Evolutionary conservation across 2,797 vertebrate species (phyloP).

Genomic region (Sebastolobus alascanus): DNA sequence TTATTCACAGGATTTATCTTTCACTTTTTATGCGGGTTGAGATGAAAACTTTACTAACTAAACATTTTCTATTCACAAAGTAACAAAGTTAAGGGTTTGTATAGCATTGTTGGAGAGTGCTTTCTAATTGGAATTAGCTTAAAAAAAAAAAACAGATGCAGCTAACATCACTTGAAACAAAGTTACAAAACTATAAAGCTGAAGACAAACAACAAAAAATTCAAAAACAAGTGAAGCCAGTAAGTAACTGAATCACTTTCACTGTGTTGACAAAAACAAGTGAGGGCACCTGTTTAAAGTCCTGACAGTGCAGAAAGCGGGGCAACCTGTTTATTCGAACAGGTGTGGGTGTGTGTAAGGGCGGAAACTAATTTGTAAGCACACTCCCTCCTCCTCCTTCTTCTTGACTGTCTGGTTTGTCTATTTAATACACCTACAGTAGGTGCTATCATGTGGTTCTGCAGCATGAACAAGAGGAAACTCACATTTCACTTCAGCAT

Average conservation of each 20-base stretch:
- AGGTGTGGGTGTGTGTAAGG: conserved; percentile 30
- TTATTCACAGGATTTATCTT: background rate
- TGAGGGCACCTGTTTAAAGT: conserved; percentile 35
- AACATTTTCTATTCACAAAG: background rate
- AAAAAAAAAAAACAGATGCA: background rate
- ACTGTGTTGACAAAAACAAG: conserved; percentile 3
- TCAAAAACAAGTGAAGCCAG: background rate
- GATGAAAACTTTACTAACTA: background rate
- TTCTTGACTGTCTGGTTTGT: conserved; percentile 64
- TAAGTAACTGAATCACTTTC: conserved; percentile 25
- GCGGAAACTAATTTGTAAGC: conserved; percentile 20
- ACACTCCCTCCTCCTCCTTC: conserved; percentile 12
- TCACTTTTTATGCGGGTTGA: background rate
- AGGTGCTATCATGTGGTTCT: background rate
- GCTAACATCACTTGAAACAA: too few relatives aligned
- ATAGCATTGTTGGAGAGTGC: background rate
- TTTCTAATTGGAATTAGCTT: background rate
- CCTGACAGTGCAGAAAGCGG: conserved; percentile 53
- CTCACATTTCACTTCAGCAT: conserved; percentile 18
- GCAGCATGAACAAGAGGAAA: conserved; percentile 18
- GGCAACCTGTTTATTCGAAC: conserved; percentile 68
- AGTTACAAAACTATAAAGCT: background rate
- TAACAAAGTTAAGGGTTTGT: background rate
- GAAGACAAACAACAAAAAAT: background rate
- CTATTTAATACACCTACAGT: conserved; percentile 40